Evolutionary conservation across 2,888 invertebrate species (phyloP), one percentile per base, ranked within the genome.

Genomic region (Lochmaea capreae): DNA sequence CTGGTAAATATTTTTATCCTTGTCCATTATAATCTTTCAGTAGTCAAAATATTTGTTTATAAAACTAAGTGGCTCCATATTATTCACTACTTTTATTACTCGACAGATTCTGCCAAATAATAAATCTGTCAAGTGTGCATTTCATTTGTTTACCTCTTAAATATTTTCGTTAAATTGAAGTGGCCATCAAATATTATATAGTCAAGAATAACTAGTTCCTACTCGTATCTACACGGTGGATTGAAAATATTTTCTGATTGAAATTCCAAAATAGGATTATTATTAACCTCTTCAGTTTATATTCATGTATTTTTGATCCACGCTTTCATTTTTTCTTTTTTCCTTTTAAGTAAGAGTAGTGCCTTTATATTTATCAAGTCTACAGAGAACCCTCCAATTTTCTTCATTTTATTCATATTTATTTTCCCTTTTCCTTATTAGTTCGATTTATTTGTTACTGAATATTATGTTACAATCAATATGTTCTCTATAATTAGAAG

Each of bases 11-110:
- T 52, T n/a, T 52, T n/a, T 16, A 18, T 54, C 9, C 10, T 10
- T 16, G 18, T 54, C 18, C 54, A 54, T 54, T 54, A 71, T 71
- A 57, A 65, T 46, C 61, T 26, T 22, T 58, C 65, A 65, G 65
- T 65, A 58, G 65, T 14, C 39, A 5, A 39, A 65, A 18, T 43
- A 42, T 63, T 63, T 63, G 43, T 63, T 63, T 63, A 63, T 63
- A 63, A 63, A 63, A 42, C 11, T 43, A 63, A 63, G 62, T 63
- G 62, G 18, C 18, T 43, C 62, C 43, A 43, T 63, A 42, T 43
- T 43, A 43, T 43, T 63, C 62, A 16, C 33, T 12, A 42, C 16
- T 42, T 63, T 63, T 63, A 43, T 39, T 63, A 42, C 43, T 63
- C 18, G 3, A 42, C 42, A 39, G 62, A 63, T 42, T 63, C 62